Base-by-base conservation (phyloP, 2,888 invertebrate species). In the Alcis repandata region DNA sequence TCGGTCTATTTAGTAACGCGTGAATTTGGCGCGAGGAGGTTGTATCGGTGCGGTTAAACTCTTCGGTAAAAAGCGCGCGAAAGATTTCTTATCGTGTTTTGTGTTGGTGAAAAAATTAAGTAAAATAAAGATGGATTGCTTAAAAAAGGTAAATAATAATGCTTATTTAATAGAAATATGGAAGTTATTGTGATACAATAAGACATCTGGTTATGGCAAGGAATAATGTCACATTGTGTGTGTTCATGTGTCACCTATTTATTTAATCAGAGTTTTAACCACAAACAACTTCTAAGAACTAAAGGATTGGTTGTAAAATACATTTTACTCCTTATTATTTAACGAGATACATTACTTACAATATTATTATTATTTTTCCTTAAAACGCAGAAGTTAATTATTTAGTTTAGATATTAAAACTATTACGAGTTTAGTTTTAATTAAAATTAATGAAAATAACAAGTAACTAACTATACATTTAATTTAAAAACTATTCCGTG, bases 1-100 rank as follows among this genome's bases (percentile, higher is more conserved):
- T 84, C 89, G 90, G 89, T 90, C 90, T 89, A 92, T 92, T 92
- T 91, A 92, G 92, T 93, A 83, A 86, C 86, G 91, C 91, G 91
- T 90, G 90, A 91, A 91, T 90, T 92, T 91, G 89, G 88, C 91
- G 91, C 90, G 91, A 85, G 92, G 84, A 82, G 89, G 92, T 90
- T 83, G 75, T 79, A 79, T 71, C 75, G 73, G 74, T 45, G 71
- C 59, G 67, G 63, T 66, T 68, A 70, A 57, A 59, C 72, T 59
- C 71, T 49, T 22, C 40, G 46, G 57, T 53, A 67, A 86, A 89
- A 88, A 86, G 86, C 85, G 87, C 91, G 91, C 86, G 87, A 87
- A 86, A 78, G 72, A 59, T 60, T 68, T n/a, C n/a, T 20, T 67
- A 63, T 72, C 79, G 83, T 73, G 71, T 71, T 61, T 71, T 71